Evolutionary conservation across 2,888 invertebrate species (phyloP).

Genomic region (Pristionchus japonicus): DNA sequence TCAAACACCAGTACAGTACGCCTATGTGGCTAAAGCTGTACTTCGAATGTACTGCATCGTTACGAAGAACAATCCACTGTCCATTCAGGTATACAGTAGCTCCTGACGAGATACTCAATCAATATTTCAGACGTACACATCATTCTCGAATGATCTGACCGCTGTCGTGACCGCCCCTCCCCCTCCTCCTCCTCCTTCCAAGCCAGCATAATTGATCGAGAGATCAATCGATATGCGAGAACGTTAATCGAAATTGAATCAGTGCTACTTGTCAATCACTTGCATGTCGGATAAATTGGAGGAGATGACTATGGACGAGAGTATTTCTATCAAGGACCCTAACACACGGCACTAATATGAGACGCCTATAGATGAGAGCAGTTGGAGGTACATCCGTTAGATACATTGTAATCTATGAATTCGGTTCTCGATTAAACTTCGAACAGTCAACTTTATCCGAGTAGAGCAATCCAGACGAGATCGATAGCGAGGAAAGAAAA

Average conservation of each 20-base stretch:
- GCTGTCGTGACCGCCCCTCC: neutral
- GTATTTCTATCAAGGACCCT: too few relatives aligned
- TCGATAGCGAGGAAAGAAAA: neutral
- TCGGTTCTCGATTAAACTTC: neutral
- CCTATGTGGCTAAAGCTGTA: slow-evolving; percentile 28
- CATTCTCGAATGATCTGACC: neutral
- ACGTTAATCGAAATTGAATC: slow-evolving; percentile 37
- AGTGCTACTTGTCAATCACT: slow-evolving; percentile 37
- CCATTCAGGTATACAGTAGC: neutral
- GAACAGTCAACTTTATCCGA: neutral
- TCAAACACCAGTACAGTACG: slow-evolving; percentile 51
- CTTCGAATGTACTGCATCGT: slow-evolving; percentile 21
- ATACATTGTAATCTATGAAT: neutral
- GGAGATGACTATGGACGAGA: neutral
- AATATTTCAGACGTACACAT: neutral
- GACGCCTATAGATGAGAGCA: neutral
- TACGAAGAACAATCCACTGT: slow-evolving; percentile 7
- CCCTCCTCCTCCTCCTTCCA: neutral
- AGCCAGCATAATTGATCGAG: neutral
- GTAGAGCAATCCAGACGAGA: neutral
- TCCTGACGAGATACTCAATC: neutral
- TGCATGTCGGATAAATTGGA: neutral
- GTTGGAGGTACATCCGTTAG: neutral
- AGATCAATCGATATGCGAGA: slow-evolving; percentile 23
- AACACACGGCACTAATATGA: too few relatives aligned